Base-by-base conservation (phyloP, 2,113 vertebrate genomes). In the Lamprotornis superbus region DNA sequence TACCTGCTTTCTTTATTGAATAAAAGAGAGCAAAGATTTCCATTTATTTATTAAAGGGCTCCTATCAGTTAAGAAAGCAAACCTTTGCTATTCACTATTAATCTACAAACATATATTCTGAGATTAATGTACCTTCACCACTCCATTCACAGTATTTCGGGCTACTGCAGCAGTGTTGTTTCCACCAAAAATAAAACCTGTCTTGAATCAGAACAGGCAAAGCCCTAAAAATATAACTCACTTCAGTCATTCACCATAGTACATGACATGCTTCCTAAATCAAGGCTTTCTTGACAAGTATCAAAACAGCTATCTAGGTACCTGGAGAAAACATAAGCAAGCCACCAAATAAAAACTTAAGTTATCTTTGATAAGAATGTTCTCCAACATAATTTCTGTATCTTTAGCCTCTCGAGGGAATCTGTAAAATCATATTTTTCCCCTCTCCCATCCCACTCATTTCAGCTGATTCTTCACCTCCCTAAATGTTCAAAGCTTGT, bases 181-280 rank as follows among this genome's bases (percentile, higher is more conserved):
- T 90, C 67, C 63, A 87, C 49, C 42, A 87, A 87, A 92, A 89
- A 74, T 55, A 67, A 94, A 93, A 93, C 40, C 37, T 14, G 4
- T 28, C 55, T 59, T 87, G 39, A 50, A 87, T 61, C 57, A 84
- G 2, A 93, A 92, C 46, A 87, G 40, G 23, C 42, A 67, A 94
- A 93, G 42, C 49, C 64, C 86, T 86, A 89, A 89, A 93, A 87
- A 88, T 31, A 67, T 37, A 78, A 86, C 23, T 39, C 50, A 19
- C 40, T 27, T 49, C 47, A 86, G 37, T 60, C 65, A 60, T 35
- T 87, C 61, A 52, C 49, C 44, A 12, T 3, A 80, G 47, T 24
- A 85, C 20, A 37, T 1, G 9, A 75, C 28, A 49, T 64, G 56
- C 56, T 77, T 77, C 80, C 64, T 83, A 77, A 90, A 90, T 44